Percentiles rank a stretch among this genome's conserved stretches.
Evolutionary conservation across 2,797 vertebrate genomes (phyloP).

Genomic region (Microcaecilia unicolor): DNA sequence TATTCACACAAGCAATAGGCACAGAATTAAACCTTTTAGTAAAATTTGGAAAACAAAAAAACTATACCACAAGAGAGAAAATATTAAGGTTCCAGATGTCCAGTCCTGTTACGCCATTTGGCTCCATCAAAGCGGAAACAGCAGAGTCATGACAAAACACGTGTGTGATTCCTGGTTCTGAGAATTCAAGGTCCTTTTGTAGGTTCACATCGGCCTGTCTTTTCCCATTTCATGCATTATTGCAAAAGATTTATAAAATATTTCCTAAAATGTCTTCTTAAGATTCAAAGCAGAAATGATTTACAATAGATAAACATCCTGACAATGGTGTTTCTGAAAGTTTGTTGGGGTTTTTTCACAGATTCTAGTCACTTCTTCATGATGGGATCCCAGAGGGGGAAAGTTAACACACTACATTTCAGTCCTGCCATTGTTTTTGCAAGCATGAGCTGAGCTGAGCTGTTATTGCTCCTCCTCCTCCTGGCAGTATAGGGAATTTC

Average conservation of each 20-base stretch:
- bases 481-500: conserved; percentile 52
- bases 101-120: no score
- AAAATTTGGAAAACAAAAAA: no score
- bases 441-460: conserved; percentile 47
- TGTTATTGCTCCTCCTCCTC: conserved; percentile 46
- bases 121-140: no score
- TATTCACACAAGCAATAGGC: no score
- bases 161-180: no score
- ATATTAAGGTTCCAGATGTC: no score
- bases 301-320: conserved; percentile 47
- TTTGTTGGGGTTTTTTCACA: conserved; percentile 17
- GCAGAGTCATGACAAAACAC: no score
- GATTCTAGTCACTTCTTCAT: conserved; percentile 34
- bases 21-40: no score
- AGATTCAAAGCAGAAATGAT: conserved; percentile 40
- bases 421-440: conserved; percentile 42
- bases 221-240: conserved; percentile 50
- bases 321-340: conserved; percentile 20
- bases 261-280: conserved; percentile 43
- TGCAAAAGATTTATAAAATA: conserved; percentile 60
- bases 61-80: no score
- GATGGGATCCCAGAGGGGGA: conserved; percentile 43
- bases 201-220: conserved; percentile 30
- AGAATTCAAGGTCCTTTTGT: conserved; percentile 47
- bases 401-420: conserved; percentile 36